Evolutionary conservation across 1,140 invertebrate genomes (phyloP).

Genomic region (Pseudobourletiella spinata): DNA sequence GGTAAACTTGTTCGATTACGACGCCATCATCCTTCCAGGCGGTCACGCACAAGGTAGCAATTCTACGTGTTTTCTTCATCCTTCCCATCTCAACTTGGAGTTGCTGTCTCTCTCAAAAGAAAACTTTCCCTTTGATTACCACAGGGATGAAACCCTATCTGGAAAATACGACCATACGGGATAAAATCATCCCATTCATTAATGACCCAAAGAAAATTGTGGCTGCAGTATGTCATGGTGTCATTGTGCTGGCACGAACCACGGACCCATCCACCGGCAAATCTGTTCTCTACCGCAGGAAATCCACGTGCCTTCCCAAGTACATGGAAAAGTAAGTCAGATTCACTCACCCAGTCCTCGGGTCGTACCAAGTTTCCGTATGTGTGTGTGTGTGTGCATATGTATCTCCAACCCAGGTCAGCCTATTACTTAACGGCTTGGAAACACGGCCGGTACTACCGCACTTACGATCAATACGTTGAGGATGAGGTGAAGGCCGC

Average conservation of each 20-base stretch:
- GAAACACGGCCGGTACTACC: conserved; percentile 33
- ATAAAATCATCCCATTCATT: conserved; percentile 26
- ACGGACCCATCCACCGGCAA: conserved; percentile 30
- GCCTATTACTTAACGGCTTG: conserved; percentile 30
- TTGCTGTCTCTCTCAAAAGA: too few relatives aligned
- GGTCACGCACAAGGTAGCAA: conserved; percentile 31
- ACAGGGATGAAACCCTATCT: conserved; percentile 31
- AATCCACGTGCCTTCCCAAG: conserved; percentile 31
- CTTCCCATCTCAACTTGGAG: too few relatives aligned
- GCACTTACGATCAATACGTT: conserved; percentile 30
- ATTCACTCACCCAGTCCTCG: too few relatives aligned
- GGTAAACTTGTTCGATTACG: conserved; percentile 24
- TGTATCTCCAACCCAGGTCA: conserved; percentile 15
- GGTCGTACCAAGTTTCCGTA: neutral
- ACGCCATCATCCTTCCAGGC: conserved; percentile 28
- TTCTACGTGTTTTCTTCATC: neutral
- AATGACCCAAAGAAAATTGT: conserved; percentile 22
- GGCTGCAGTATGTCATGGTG: conserved; percentile 32
- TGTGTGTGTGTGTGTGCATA: neutral
- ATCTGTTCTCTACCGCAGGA: conserved; percentile 26
- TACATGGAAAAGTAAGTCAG: conserved; percentile 32
- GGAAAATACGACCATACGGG: conserved; percentile 17
- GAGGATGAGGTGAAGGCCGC: conserved; percentile 29
- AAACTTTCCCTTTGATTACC: too few relatives aligned
- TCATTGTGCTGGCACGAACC: conserved; percentile 21